These are phyloP conservation scores for Atethmia centrago DNA, from an alignment of 2,888 invertebrate species.

Conservation along the genomic window DNA sequence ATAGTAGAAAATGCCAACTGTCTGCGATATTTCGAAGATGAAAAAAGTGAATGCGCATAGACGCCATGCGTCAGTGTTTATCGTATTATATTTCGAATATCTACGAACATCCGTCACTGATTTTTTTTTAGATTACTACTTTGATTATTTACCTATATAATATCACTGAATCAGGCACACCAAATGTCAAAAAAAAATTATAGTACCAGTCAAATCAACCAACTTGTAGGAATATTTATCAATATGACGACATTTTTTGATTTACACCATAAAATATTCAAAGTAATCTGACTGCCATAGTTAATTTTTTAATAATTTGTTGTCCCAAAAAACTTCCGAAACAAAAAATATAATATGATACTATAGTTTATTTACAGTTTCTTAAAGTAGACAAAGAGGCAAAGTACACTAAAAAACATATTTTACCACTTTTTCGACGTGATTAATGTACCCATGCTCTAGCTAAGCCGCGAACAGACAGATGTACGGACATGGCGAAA, in stretches of 20 bases:
- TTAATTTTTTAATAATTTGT: background rate
- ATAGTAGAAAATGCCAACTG: conserved; percentile 23
- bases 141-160: background rate
- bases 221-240: background rate
- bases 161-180: background rate
- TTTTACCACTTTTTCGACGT: no score
- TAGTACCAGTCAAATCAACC: background rate
- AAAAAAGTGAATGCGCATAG: conserved; percentile 21
- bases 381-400: background rate
- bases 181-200: conserved; percentile 5
- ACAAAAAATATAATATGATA: background rate
- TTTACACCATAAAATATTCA: background rate
- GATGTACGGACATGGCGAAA: no score
- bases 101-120: conserved; percentile 10
- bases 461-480: no score
- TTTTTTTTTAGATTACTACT: conserved; percentile 25
- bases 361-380: conserved; percentile 11
- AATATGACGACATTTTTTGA: background rate
- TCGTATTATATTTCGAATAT: conserved; percentile 12
- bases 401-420: no score
- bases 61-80: conserved; percentile 15
- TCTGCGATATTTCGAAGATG: conserved; percentile 34
- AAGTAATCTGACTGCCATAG: background rate
- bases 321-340: background rate
- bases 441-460: no score